Conservation (phyloP, 2,888 invertebrate genomes). For the Ectemnius cavifrons region DNA sequence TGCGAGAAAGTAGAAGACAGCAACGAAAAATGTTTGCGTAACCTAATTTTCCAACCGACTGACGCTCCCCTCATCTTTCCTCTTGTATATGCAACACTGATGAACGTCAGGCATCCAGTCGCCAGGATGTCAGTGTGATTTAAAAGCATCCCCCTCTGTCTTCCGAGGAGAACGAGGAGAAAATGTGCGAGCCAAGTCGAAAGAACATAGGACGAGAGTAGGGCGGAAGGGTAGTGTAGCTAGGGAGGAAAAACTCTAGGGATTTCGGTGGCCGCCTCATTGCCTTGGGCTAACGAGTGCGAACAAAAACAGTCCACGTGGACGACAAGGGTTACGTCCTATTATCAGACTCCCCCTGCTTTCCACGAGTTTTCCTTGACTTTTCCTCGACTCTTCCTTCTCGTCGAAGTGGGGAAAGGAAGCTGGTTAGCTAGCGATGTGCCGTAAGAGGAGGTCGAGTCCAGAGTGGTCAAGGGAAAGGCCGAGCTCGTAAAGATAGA, state of each 20-base stretch:
- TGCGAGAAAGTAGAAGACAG: slow-evolving; percentile 27
- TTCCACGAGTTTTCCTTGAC: slow-evolving; percentile 4
- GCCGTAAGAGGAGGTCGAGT: not conserved
- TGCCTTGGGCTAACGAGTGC: slow-evolving; percentile 59
- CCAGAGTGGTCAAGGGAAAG: not conserved
- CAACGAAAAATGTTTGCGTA: slow-evolving; percentile 62
- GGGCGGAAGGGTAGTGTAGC: slow-evolving; percentile 20
- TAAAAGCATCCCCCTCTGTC: slow-evolving; percentile 15
- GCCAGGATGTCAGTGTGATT: slow-evolving; percentile 26
- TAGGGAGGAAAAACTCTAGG: slow-evolving; percentile 41
- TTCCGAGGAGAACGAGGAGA: slow-evolving; percentile 4
- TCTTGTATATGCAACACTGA: slow-evolving; percentile 5
- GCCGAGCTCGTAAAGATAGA: too few relatives aligned
- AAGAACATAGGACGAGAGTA: slow-evolving; percentile 36
- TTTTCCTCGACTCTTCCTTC: slow-evolving; percentile 36
- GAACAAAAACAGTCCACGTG: slow-evolving; percentile 59
- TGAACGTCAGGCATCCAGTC: not conserved
- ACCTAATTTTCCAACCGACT: slow-evolving; percentile 68
- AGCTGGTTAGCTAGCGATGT: not conserved
- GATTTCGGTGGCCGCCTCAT: slow-evolving; percentile 67
- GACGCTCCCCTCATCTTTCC: slow-evolving; percentile 47
- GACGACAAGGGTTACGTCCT: slow-evolving; percentile 43
- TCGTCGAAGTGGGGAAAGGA: not conserved
- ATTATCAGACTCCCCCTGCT: slow-evolving; percentile 13
- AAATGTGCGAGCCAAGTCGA: slow-evolving; percentile 10